These are phyloP conservation scores for Ciona savignyi DNA, from an alignment of 23 tunicate species.

Conservation along the genomic window DNA sequence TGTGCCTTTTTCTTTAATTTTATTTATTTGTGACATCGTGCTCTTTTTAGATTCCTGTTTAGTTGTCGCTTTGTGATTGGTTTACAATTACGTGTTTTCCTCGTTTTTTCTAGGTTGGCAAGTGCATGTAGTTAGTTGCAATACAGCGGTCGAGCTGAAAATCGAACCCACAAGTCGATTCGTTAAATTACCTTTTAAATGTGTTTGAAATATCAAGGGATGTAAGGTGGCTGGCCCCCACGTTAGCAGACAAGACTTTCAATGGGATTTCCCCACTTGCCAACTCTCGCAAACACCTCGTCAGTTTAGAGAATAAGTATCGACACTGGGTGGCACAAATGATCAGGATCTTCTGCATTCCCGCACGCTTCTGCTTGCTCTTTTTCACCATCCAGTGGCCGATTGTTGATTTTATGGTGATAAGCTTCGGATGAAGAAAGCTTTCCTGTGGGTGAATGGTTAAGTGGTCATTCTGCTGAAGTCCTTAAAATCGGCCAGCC, in stretches of 20 bases:
- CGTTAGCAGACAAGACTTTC: not conserved
- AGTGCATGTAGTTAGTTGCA: no score
- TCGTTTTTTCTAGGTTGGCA: no score
- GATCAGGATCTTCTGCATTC: not conserved
- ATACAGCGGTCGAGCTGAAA: no score
- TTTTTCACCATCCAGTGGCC: not conserved
- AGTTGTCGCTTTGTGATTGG: no score
- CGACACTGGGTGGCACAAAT: not conserved
- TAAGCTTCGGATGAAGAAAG: not conserved
- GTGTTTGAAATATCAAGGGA: not conserved
- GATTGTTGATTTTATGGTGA: not conserved
- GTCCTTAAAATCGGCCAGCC: no score
- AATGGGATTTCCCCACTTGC: not conserved
- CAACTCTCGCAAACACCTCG: not conserved
- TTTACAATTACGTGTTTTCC: no score
- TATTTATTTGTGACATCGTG: no score
- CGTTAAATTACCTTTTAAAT: not conserved
- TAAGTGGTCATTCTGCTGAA: no score
- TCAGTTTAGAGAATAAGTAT: not conserved
- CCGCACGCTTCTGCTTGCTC: not conserved
- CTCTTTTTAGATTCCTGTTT: no score
- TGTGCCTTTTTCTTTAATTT: no score
- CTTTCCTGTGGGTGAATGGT: no score
- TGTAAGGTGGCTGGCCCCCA: not conserved
- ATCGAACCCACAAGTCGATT: no score